Base-by-base conservation (phyloP, 2,113 vertebrate genomes). In the Phycodurus eques region DNA sequence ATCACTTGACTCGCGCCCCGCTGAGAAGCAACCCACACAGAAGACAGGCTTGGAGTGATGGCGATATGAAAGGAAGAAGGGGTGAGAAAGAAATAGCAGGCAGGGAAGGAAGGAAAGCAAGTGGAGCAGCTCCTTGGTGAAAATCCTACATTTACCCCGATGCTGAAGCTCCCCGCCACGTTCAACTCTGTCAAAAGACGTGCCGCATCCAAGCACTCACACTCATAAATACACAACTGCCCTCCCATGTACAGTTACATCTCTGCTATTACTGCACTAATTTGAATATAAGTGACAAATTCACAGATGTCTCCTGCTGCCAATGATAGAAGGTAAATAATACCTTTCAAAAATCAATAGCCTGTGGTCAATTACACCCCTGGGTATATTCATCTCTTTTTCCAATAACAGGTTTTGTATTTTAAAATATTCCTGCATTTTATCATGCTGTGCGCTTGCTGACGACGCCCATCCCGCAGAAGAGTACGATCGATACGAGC, bases 1-100 rank as follows among this genome's bases (percentile, higher is more conserved):
- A 92, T 90, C 92, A 89, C 88, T 88, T 85, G 71, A 82, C 85
- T 83, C 75, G 68, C 85, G 68, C 77, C 85, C 87, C 20, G 61
- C 83, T 15, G 87, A 80, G 88, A 85, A 75, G 82, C 83, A 81
- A 80, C 71, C 7, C 46, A 77, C 82, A 86, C 85, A 78, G 84
- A 80, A 84, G 81, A 80, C 77, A 77, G 75, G 83, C 73, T 75
- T 60, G 68, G 81, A 67, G 75, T 63, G 85, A 83, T 69, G 81
- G 84, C 77, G 51, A 82, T 68, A 20, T 68, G 84, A 84, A 81
- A 70, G 71, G 46, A 43, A 60, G 43, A 59, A 11, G n/a, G 43
- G 27, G 66, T 71, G 61, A 44, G 72, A 81, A 73, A 43, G 57
- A 88, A 83, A 89, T 83, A 85, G 74, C 80, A 11, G 66, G 74